Evolutionary conservation across 2,113 vertebrate genomes (phyloP), one percentile per base, ranked within the genome.

Genomic region (Gnathochromis pfefferi): DNA sequence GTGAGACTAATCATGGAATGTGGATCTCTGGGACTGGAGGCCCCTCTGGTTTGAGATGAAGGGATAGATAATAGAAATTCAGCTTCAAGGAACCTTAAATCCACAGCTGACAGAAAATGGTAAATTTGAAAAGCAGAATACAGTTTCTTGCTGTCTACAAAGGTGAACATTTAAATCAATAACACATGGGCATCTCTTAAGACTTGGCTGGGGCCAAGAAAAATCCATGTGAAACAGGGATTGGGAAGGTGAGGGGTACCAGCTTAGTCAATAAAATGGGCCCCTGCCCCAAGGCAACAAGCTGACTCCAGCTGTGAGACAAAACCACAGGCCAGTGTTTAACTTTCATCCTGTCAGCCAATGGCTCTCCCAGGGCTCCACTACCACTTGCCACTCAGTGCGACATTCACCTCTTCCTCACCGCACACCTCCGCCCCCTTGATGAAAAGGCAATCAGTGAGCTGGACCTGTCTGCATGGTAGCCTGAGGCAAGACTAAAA

Each of bases 311-410:
- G 91, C 94, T 92, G 94, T 81, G 92, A 95, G 91, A 93, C 89
- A 91, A 92, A 90, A 93, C 88, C 42, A 23, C 84, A 79, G 91
- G 94, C 88, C 90, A 85, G 85, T 93, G 92, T 93, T 94, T 94
- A 94, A 94, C 92, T 93, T 92, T 93, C 91, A 93, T 85, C 75
- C 88, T 91, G 91, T 94, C 91, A 86, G 90, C 95, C 94, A 95
- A 91, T 91, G 84, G 88, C 91, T 94, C 93, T 82, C 92, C 86
- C 80, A 91, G 91, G 91, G 91, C 88, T 91, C 82, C 84, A 80
- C 38, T 42, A 89, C 91, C 93, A 88, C 90, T 95, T 91, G 91
- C 89, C 93, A 94, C 92, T 93, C 93, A 94, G 91, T 63, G 90
- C 73, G 92, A 94, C 93, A 89, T 94, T 93, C 91, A 95, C 94